A percentile compares a stretch with the other conserved stretches of the same genome.
Evolutionary conservation across 2,113 vertebrate genomes (phyloP).

Genomic region (Corynorhinus townsendii): DNA sequence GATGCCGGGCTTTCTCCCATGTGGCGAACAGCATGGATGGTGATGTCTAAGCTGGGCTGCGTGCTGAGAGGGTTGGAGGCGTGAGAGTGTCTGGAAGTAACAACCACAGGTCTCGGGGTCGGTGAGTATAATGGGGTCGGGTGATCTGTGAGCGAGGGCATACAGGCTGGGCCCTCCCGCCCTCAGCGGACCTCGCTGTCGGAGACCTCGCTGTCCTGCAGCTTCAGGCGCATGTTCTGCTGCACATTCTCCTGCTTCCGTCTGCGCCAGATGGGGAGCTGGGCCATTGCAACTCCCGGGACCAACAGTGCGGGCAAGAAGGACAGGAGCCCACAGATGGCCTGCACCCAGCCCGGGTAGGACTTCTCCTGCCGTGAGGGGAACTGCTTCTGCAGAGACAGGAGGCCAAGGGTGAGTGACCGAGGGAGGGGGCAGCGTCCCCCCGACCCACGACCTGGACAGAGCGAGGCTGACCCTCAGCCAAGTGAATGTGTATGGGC

Average conservation of each 20-base stretch:
- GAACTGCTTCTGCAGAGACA: conserved; percentile 80
- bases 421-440: fast-evolving
- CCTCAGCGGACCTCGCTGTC: not conserved
- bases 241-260: conserved; percentile 3
- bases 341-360: conserved; percentile 87
- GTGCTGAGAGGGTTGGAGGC: fast-evolving
- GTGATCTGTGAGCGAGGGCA: not conserved
- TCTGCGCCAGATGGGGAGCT: conserved; percentile 40
- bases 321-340: conserved; percentile 81
- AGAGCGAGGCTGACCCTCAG: not conserved
- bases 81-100: fast-evolving
- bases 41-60: not conserved
- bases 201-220: fast-evolving
- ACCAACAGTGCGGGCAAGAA: conserved; percentile 79
- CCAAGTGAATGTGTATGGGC: not conserved
- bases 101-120: fast-evolving
- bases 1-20: fast-evolving
- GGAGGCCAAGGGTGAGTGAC: not conserved
- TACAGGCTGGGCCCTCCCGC: not conserved
- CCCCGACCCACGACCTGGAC: fast-evolving
- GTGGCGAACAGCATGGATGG: not conserved
- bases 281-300: conserved; percentile 80
- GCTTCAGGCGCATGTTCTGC: not conserved
- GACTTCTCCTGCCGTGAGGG: conserved; percentile 79
- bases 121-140: not conserved